Conservation (phyloP, 2,113 vertebrate species). For the Ploceus nigricollis region DNA sequence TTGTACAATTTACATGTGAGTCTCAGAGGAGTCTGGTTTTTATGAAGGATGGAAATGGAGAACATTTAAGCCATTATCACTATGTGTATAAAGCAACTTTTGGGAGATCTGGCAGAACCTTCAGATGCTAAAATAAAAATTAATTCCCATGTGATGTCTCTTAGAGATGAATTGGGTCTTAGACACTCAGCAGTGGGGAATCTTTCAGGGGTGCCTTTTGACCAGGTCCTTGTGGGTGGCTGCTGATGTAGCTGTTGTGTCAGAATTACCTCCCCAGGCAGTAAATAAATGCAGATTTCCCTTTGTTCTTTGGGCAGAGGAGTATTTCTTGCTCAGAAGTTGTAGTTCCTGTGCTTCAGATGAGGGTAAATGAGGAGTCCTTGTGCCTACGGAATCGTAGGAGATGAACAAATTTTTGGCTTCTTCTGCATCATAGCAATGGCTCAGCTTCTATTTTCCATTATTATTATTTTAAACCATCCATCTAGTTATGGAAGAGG, state of each 20-base stretch:
- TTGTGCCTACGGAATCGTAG: fast-evolving
- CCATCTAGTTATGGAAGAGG: neutral
- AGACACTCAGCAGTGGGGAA: neutral
- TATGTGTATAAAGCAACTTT: neutral
- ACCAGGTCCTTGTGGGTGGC: neutral
- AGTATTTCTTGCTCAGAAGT: neutral
- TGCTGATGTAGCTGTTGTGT: neutral
- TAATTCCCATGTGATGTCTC: neutral
- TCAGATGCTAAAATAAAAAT: neutral
- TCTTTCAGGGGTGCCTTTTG: neutral
- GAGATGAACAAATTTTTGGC: neutral
- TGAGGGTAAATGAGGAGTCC: neutral
- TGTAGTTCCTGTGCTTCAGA: neutral
- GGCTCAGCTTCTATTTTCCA: neutral
- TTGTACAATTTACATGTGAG: neutral
- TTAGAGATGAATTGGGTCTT: neutral
- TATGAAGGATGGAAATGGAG: neutral
- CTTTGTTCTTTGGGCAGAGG: neutral
- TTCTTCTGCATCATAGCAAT: neutral
- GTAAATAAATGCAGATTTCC: neutral
- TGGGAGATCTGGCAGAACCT: neutral
- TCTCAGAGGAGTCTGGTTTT: neutral
- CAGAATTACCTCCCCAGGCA: neutral
- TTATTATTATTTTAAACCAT: neutral
- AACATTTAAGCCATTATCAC: neutral